phyloP scores from a whole-genome alignment of 2,888 invertebrate genomes.

The Cotesia congregata region DNA sequence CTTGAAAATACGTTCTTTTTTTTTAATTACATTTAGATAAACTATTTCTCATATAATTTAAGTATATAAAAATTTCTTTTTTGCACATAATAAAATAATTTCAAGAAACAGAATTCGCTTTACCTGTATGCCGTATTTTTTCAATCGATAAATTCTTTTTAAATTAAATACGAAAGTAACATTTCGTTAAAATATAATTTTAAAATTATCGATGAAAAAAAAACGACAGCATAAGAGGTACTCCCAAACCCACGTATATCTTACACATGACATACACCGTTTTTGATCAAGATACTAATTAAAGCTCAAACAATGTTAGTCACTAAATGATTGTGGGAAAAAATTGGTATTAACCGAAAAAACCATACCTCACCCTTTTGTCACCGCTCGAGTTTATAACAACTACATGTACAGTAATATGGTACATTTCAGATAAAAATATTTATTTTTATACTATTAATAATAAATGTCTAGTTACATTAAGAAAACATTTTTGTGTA shows the following conservation, averaged over 20 bases:
- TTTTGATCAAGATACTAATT: slow-evolving; percentile 68
- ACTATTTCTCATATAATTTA: not conserved
- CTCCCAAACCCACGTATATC: slow-evolving; percentile 69
- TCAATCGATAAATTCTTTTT: slow-evolving; percentile 14
- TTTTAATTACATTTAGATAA: not conserved
- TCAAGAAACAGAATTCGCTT: slow-evolving; percentile 20
- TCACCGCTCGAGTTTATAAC: slow-evolving; percentile 53
- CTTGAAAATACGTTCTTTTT: slow-evolving; percentile 7
- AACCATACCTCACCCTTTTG: slow-evolving; percentile 61
- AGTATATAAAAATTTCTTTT: not conserved
- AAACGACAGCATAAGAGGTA: slow-evolving; percentile 55
- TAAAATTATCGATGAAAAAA: slow-evolving; percentile 32
- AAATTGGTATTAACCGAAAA: slow-evolving; percentile 62
- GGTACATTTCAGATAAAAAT: not conserved
- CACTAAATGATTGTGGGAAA: slow-evolving; percentile 67
- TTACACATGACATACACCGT: slow-evolving; percentile 71
- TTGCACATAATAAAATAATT: not conserved
- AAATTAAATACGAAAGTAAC: not conserved
- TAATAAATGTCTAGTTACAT: not conserved
- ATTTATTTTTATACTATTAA: not conserved
- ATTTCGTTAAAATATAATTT: slow-evolving; percentile 3
- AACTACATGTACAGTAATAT: not conserved
- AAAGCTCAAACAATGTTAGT: slow-evolving; percentile 71
- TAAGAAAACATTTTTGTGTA: not conserved
- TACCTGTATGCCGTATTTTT: slow-evolving; percentile 25